Evolutionary conservation across 2,888 invertebrate genomes (phyloP).

Genomic region (Electrophaes corylata): DNA sequence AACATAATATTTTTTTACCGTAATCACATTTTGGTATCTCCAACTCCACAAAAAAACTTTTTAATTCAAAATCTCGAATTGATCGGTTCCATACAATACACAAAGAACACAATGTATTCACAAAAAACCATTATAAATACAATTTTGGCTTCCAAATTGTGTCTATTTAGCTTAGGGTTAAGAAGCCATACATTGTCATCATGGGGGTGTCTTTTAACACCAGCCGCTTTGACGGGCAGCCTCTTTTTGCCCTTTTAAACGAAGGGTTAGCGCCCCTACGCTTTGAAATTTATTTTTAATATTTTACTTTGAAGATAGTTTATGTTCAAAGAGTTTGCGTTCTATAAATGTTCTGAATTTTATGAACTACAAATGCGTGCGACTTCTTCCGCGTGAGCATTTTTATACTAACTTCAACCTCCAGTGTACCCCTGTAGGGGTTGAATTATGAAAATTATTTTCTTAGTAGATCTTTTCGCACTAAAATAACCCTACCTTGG

Average conservation of each 20-base stretch:
- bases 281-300: constrained; percentile 31
- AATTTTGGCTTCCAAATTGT: constrained; percentile 75
- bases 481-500: no score
- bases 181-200: constrained; percentile 76
- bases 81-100: constrained; percentile 46
- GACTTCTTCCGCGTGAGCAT: no score
- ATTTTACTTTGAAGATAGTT: constrained; percentile 1
- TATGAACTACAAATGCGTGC: no score
- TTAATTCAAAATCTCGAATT: constrained; percentile 43
- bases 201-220: constrained; percentile 80
- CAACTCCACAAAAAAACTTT: constrained; percentile 20
- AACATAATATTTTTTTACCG: neutral
- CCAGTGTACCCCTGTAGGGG: no score
- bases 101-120: constrained; percentile 55
- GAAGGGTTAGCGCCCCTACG: constrained; percentile 67
- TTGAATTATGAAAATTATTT: no score
- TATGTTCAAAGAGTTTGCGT: neutral
- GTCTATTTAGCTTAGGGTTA: constrained; percentile 75
- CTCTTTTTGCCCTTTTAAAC: constrained; percentile 58
- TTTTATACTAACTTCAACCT: no score
- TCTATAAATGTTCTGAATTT: no score
- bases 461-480: no score
- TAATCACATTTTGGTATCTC: neutral
- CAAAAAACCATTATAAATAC: constrained; percentile 71
- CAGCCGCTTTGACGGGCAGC: constrained; percentile 69